Percentiles rank a stretch among this genome's conserved stretches.
phyloP scores from a whole-genome alignment of 2,888 invertebrate species.

The Blastobasis adustella region DNA sequence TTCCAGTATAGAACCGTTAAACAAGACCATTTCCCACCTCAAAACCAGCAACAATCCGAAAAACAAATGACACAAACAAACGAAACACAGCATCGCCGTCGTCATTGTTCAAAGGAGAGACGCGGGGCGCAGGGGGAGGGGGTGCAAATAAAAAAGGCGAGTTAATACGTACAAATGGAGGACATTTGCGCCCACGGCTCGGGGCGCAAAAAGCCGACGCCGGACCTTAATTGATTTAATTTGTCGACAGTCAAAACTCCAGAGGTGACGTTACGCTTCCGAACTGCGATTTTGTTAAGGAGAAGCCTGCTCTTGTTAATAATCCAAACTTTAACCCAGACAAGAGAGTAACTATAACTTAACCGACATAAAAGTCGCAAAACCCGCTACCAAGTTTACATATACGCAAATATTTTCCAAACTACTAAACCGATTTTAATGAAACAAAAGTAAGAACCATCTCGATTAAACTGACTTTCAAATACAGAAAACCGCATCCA shows the following conservation, averaged over 20 bases:
- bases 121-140: constrained; percentile 15
- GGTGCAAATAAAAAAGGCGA: constrained; percentile 39
- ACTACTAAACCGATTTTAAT: too few relatives aligned
- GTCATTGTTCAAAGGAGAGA: constrained; percentile 12
- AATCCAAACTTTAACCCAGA: too few relatives aligned
- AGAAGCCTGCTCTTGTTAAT: too few relatives aligned
- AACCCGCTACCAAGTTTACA: too few relatives aligned
- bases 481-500: too few relatives aligned
- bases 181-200: constrained; percentile 28
- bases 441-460: too few relatives aligned
- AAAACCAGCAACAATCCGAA: constrained; percentile 7
- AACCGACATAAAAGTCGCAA: too few relatives aligned
- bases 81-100: constrained; percentile 10
- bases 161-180: constrained; percentile 57
- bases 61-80: constrained; percentile 15
- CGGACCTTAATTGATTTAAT: constrained; percentile 68
- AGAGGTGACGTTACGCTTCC: constrained; percentile 16
- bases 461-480: too few relatives aligned
- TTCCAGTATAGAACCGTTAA: background rate
- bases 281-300: too few relatives aligned
- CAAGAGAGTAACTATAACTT: too few relatives aligned
- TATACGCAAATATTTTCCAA: too few relatives aligned
- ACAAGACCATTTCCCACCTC: background rate
- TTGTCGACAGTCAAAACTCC: constrained; percentile 62
- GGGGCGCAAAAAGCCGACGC: constrained; percentile 41